Evolutionary conservation across 2,797 vertebrate species (phyloP).

Genomic region (Gadopsis marmoratus): DNA sequence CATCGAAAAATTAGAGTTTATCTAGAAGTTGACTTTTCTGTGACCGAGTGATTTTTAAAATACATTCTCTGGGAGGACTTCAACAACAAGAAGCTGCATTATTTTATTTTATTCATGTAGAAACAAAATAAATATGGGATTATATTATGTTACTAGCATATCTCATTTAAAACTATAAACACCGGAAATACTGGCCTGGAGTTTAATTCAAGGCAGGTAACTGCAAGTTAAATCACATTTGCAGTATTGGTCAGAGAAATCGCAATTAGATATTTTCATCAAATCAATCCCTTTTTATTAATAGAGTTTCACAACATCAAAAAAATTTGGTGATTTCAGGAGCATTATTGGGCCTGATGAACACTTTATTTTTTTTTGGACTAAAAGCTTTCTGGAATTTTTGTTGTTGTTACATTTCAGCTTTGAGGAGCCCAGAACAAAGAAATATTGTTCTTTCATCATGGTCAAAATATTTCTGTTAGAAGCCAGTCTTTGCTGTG

Average conservation of each 20-base stretch:
- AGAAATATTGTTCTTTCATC: neutral
- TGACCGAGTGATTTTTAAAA: neutral
- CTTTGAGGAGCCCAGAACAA: neutral
- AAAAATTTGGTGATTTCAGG: too few relatives aligned
- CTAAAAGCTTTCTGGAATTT: neutral
- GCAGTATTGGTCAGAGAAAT: neutral
- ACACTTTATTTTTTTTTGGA: neutral
- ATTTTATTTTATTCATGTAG: neutral
- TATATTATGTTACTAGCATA: neutral
- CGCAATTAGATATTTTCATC: neutral
- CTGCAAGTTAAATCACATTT: conserved; percentile 4
- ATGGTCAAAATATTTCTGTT: conserved; percentile 1
- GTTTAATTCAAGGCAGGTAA: neutral
- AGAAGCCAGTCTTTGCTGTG: conserved; percentile 2
- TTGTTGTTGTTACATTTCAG: neutral
- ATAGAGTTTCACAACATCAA: neutral
- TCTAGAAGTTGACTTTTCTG: neutral
- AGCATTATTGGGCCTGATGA: neutral
- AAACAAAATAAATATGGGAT: neutral
- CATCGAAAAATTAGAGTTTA: neutral
- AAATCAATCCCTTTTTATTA: neutral
- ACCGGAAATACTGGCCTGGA: neutral
- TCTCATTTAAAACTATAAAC: neutral
- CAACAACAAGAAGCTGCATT: neutral
- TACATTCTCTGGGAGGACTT: neutral